Evolutionary conservation across 2,888 invertebrate species (phyloP), one percentile per base, ranked within the genome.

Genomic region (Lordiphosa andalusiaca): DNA sequence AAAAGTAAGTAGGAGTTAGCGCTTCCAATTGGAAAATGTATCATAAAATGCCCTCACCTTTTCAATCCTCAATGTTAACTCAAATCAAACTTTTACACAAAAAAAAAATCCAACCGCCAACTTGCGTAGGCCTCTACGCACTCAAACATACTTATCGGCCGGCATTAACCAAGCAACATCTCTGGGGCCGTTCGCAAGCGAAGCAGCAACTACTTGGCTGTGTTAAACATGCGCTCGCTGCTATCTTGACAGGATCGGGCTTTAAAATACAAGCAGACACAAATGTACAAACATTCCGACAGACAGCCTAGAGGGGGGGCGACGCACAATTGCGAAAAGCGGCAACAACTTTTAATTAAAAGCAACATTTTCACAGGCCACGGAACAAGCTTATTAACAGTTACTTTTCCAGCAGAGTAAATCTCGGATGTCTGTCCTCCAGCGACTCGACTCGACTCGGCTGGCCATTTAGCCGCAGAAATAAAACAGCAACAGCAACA

Each of bases 301-400:
- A 53, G 30, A 12, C 19, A 21, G 19, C 33, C 4, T 23, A 44
- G 33, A 10, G 13, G 5, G 7, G 21, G 6, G 46, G 49, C 49
- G 48, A 40, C 65, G 63, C 54, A 73, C 72, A 76, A 74, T 77
- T 76, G 76, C 72, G 63, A 60, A 68, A 65, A 55, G 62, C 71
- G 61, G 60, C 73, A 71, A 65, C 80, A 68, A 69, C 78, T 81
- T 80, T 80, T 80, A 80, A 80, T 80, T 80, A 80, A 80, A 80
- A 80, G 70, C 76, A 81, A 81, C 81, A 81, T 80, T 80, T 81
- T 81, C 78, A 69, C 81, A 81, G 78, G 70, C 78, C 63, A 47
- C 64, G 47, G 62, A 70, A 78, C 76, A 73, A 73, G 78, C 80
- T 80, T 81, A 81, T 81, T 78, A 80, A 80, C 80, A 74, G 80